Conservation (phyloP, 2,113 vertebrate species). For the Isichthys henryi region DNA sequence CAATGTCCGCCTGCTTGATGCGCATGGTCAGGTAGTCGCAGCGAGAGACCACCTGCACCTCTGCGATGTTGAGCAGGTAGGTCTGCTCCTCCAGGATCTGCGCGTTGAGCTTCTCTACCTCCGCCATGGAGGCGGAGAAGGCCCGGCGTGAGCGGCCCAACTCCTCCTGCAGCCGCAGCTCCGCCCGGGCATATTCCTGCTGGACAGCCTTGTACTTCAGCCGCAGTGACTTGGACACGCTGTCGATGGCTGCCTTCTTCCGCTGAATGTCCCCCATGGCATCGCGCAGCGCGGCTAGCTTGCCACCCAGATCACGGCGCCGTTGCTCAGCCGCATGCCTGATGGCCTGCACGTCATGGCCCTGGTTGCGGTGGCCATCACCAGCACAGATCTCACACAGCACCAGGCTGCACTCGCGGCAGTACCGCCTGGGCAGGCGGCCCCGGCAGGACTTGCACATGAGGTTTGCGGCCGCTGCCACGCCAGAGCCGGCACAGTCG, state of each 20-base stretch:
- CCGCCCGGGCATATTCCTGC: slow-evolving; percentile 82
- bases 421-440: slow-evolving; percentile 84
- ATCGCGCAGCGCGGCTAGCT: slow-evolving; percentile 69
- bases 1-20: slow-evolving; percentile 83
- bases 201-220: slow-evolving; percentile 75
- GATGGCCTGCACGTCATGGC: slow-evolving; percentile 72
- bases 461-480: slow-evolving; percentile 66
- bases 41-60: slow-evolving; percentile 87
- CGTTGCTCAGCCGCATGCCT: slow-evolving; percentile 78
- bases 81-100: slow-evolving; percentile 87
- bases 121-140: slow-evolving; percentile 75
- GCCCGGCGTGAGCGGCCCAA: slow-evolving; percentile 75
- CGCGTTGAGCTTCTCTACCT: slow-evolving; percentile 82
- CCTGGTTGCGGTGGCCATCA: slow-evolving; percentile 64
- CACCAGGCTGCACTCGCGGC: slow-evolving; percentile 69
- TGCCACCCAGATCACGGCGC: slow-evolving; percentile 71
- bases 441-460: slow-evolving; percentile 83
- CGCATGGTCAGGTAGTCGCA: slow-evolving; percentile 91
- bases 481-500: slow-evolving; percentile 70
- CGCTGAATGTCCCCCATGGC: slow-evolving; percentile 78
- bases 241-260: slow-evolving; percentile 75
- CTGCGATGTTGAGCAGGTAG: slow-evolving; percentile 84
- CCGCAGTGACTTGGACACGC: slow-evolving; percentile 72
- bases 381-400: slow-evolving; percentile 80
- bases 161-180: slow-evolving; percentile 82